Percentiles rank a stretch among this genome's conserved stretches.
Evolutionary conservation across 1,140 invertebrate species (phyloP).

Genomic region (Matsumurasca onukii): DNA sequence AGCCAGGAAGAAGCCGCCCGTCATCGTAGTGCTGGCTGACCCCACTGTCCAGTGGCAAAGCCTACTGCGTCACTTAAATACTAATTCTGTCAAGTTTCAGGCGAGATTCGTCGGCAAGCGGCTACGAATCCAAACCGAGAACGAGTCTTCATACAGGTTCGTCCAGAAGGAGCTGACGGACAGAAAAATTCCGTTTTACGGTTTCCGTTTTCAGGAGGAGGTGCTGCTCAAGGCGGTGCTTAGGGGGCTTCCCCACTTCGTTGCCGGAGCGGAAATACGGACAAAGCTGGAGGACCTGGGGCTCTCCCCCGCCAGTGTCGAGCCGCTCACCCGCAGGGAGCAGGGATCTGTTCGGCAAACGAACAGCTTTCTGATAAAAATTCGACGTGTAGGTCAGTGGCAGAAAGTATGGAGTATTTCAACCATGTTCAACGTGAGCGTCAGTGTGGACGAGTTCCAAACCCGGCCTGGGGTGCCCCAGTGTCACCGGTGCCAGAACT

Average conservation of each 20-base stretch:
- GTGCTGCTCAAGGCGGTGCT: neutral
- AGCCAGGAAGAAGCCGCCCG: neutral
- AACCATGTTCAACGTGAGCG: neutral
- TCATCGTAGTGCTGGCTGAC: neutral
- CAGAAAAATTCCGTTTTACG: neutral
- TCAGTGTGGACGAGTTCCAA: neutral
- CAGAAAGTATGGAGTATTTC: neutral
- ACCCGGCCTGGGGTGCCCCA: conserved; percentile 33
- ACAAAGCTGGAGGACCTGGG: neutral
- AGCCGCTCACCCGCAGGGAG: neutral
- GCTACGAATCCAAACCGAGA: neutral
- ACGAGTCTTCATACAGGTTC: neutral
- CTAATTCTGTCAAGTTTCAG: neutral
- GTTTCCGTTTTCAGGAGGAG: neutral
- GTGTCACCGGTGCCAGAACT: conserved; percentile 46
- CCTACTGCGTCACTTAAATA: neutral
- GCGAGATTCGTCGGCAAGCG: neutral
- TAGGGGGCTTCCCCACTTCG: neutral
- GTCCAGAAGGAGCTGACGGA: neutral
- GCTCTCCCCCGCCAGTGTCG: neutral
- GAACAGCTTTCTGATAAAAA: neutral
- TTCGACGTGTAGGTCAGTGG: neutral
- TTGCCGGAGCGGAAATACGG: neutral
- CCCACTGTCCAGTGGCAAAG: neutral
- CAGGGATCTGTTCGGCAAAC: neutral